Conservation (phyloP, 2,113 vertebrate genomes). For the Loxodonta africana region DNA sequence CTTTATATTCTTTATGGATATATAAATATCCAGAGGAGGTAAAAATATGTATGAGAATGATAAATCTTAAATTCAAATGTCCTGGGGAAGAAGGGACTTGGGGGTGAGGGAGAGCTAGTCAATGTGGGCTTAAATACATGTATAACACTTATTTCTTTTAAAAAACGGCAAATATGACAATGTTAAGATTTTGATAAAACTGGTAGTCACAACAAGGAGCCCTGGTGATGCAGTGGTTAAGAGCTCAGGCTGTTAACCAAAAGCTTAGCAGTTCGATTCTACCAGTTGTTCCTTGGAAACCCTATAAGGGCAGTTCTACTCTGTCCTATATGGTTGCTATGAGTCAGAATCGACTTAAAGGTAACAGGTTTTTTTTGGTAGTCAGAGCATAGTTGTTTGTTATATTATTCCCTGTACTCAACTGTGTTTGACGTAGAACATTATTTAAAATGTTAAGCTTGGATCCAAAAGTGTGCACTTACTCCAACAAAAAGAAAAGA, state of each 20-base stretch:
- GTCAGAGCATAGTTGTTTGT: neutral
- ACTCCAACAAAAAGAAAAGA: constrained; percentile 3
- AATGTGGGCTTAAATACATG: neutral
- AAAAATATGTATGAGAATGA: neutral
- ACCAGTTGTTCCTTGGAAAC: too few relatives aligned
- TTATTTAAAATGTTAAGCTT: neutral
- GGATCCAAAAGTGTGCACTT: neutral
- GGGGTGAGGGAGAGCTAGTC: neutral
- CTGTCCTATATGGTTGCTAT: too few relatives aligned
- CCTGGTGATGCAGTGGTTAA: too few relatives aligned
- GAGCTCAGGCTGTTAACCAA: too few relatives aligned
- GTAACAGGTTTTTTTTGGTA: too few relatives aligned
- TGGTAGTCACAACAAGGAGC: neutral
- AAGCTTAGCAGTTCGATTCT: too few relatives aligned
- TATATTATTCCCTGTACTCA: constrained; percentile 20
- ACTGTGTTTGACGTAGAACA: neutral
- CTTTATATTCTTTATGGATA: neutral
- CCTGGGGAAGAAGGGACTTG: neutral
- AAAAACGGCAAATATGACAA: neutral
- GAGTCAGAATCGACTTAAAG: too few relatives aligned
- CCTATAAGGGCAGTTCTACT: too few relatives aligned
- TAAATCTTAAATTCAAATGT: neutral
- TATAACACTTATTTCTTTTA: neutral
- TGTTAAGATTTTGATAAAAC: constrained; percentile 43
- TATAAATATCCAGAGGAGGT: constrained; percentile 21